Percentiles rank a stretch among this genome's conserved stretches.
phyloP scores from a whole-genome alignment of 2,113 vertebrate genomes.

The Planiliza haematocheilus region DNA sequence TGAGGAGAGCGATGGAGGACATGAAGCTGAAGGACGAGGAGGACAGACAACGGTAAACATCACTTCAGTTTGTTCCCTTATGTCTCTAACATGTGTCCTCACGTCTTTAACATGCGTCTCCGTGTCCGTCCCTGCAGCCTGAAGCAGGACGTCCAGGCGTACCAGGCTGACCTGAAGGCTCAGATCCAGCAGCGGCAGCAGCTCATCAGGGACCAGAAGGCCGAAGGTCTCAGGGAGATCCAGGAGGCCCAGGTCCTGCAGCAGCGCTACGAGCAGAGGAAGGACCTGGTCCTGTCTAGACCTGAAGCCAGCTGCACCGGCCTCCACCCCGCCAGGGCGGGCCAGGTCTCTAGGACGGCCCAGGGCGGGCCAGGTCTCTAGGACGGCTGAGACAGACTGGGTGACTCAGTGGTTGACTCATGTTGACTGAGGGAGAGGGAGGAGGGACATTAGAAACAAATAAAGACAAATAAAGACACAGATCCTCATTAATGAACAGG shows the following conservation, averaged over 20 bases:
- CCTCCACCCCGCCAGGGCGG: constrained; percentile 83
- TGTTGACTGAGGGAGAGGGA: too few species aligned
- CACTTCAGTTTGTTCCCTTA: too few species aligned
- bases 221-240: constrained; percentile 77
- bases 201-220: constrained; percentile 60
- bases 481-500: too few species aligned
- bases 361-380: constrained; percentile 63
- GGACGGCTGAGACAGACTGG: too few species aligned
- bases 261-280: constrained; percentile 75
- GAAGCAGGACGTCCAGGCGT: constrained; percentile 63
- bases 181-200: constrained; percentile 82
- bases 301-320: constrained; percentile 18
- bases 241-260: constrained; percentile 67
- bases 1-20: constrained; percentile 75
- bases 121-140: constrained; percentile 71
- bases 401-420: too few species aligned
- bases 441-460: too few species aligned
- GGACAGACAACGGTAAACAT: constrained; percentile 66
- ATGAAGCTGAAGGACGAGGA: constrained; percentile 80
- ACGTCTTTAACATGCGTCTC: too few species aligned
- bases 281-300: constrained; percentile 77
- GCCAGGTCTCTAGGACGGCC: constrained; percentile 49
- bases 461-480: too few species aligned
- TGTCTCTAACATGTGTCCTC: too few species aligned
- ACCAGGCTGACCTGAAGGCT: constrained; percentile 83